phyloP scores from a whole-genome alignment of 2,797 vertebrate species.

The Arrhamphus sclerolepis region DNA sequence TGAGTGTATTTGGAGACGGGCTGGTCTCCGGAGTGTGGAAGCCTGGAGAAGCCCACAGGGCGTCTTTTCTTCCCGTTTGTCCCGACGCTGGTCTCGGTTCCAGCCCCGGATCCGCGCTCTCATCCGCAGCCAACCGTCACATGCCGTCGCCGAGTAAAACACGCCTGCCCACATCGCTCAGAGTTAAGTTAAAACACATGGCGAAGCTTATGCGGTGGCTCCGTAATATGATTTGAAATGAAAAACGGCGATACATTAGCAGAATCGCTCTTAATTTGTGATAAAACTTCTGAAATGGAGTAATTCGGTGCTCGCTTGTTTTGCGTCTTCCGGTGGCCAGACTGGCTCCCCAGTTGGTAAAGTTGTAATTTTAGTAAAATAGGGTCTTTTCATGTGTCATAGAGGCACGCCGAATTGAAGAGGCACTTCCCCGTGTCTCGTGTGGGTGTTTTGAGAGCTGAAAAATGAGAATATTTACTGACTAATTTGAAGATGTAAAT shows the following conservation, averaged over 20 bases:
- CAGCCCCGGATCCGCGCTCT: conserved; percentile 23
- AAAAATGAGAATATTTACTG: rapidly evolving
- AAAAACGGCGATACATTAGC: too few relatives aligned
- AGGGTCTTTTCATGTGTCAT: background rate
- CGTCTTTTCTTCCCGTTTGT: conserved; percentile 21
- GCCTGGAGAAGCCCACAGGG: too few relatives aligned
- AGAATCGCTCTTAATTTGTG: too few relatives aligned
- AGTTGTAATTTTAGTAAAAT: conserved; percentile 28
- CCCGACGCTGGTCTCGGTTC: conserved; percentile 32
- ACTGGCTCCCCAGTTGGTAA: conserved; percentile 6
- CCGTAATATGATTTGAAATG: too few relatives aligned
- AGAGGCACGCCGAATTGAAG: conserved; percentile 29
- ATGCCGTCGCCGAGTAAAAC: too few relatives aligned
- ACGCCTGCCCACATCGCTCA: too few relatives aligned
- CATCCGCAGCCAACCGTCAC: too few relatives aligned
- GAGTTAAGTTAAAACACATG: too few relatives aligned
- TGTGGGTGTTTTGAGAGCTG: rapidly evolving
- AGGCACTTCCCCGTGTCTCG: rapidly evolving
- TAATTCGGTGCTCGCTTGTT: too few relatives aligned
- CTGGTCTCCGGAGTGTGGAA: background rate
- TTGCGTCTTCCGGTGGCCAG: too few relatives aligned
- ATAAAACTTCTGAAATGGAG: too few relatives aligned
- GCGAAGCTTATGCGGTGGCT: too few relatives aligned
- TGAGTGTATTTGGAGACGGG: rapidly evolving
- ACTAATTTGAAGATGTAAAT: rapidly evolving